These are phyloP conservation scores for Steromphala cineraria DNA, from an alignment of 2,888 invertebrate genomes.

Conservation along the genomic window DNA sequence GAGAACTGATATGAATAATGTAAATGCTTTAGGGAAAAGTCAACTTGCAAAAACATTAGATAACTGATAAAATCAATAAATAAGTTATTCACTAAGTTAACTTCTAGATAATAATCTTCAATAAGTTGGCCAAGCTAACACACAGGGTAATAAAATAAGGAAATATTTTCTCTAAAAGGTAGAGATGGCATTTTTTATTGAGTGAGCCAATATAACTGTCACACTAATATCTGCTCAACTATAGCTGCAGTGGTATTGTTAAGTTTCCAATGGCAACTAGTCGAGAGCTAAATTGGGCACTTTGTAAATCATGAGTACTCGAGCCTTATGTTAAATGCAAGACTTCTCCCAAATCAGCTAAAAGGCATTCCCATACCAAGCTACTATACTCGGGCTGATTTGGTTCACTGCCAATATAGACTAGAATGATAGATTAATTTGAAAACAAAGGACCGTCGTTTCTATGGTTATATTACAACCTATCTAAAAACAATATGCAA, in stretches of 20 bases:
- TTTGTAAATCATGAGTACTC: slow-evolving; percentile 29
- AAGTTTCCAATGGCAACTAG: slow-evolving; percentile 16
- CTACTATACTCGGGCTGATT: neutral
- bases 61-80: neutral
- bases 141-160: neutral
- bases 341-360: slow-evolving; percentile 14
- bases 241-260: slow-evolving; percentile 18
- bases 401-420: slow-evolving; percentile 18
- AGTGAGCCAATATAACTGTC: slow-evolving; percentile 17
- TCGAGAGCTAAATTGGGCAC: slow-evolving; percentile 18
- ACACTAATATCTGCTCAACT: neutral
- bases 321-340: slow-evolving; percentile 15
- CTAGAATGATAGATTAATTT: slow-evolving; percentile 24
- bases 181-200: slow-evolving; percentile 13
- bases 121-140: neutral
- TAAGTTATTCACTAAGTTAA: neutral
- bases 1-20: neutral
- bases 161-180: slow-evolving; percentile 18
- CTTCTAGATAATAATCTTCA: neutral
- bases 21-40: neutral
- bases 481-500: slow-evolving; percentile 36
- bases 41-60: neutral
- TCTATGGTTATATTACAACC: slow-evolving; percentile 45
- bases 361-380: slow-evolving; percentile 7
- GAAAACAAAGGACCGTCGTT: slow-evolving; percentile 33